Conservation (phyloP, 2,888 invertebrate species). For the Diarsia rubi region DNA sequence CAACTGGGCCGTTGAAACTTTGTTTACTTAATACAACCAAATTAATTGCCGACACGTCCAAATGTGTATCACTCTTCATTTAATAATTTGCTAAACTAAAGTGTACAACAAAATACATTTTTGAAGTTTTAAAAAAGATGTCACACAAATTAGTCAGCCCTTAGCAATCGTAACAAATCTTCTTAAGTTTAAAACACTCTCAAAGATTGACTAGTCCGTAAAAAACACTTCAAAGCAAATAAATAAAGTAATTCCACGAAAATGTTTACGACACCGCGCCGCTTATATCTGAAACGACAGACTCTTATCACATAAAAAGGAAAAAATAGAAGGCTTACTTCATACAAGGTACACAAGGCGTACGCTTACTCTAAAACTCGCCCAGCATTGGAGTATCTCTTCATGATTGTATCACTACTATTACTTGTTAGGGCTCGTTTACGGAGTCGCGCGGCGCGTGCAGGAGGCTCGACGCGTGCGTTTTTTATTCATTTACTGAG, state of each 20-base stretch:
- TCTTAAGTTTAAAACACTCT: constrained; percentile 40
- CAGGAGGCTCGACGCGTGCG: too few relatives aligned
- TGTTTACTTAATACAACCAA: neutral
- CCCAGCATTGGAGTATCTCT: neutral
- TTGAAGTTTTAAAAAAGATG: neutral
- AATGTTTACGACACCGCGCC: constrained; percentile 66
- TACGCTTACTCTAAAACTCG: neutral
- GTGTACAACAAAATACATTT: neutral
- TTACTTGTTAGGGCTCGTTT: too few relatives aligned
- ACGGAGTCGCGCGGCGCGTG: too few relatives aligned
- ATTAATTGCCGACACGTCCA: neutral
- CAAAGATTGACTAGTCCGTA: constrained; percentile 28
- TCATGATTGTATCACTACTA: too few relatives aligned
- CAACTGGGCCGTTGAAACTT: too few relatives aligned
- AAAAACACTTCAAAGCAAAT: constrained; percentile 41
- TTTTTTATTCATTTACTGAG: too few relatives aligned
- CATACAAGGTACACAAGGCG: neutral
- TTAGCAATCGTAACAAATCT: neutral
- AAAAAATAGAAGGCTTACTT: constrained; percentile 2
- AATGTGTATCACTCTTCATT: neutral
- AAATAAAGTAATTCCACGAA: constrained; percentile 56
- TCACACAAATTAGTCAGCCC: neutral
- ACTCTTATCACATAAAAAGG: constrained; percentile 26
- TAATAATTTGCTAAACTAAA: too few relatives aligned
- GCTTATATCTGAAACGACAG: constrained; percentile 74